Percentiles rank a stretch among this genome's conserved stretches.
Evolutionary conservation across 2,797 vertebrate species (phyloP).

Genomic region (Chelon auratus): DNA sequence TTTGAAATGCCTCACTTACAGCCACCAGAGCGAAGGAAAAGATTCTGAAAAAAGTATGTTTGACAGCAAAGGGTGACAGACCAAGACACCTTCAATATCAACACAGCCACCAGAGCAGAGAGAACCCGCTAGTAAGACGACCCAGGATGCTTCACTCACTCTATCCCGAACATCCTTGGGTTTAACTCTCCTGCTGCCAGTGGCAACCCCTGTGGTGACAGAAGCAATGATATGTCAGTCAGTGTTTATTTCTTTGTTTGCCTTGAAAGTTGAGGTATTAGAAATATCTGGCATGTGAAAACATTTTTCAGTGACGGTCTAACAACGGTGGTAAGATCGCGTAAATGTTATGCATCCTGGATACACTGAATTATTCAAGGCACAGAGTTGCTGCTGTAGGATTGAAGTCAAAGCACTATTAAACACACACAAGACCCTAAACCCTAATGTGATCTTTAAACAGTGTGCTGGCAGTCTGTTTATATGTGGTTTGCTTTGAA

Average conservation of each 20-base stretch:
- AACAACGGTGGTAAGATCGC: slow-evolving; percentile 30
- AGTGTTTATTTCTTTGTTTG: slow-evolving; percentile 39
- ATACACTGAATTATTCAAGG: slow-evolving; percentile 67
- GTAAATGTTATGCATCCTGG: slow-evolving; percentile 44
- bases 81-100: slow-evolving; percentile 33
- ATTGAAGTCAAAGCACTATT: slow-evolving; percentile 14
- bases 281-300: slow-evolving; percentile 21
- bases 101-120: slow-evolving; percentile 57
- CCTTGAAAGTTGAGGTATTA: slow-evolving; percentile 28
- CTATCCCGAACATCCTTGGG: slow-evolving; percentile 78
- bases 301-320: slow-evolving; percentile 33
- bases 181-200: slow-evolving; percentile 74
- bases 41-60: background rate
- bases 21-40: background rate
- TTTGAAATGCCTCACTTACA: background rate
- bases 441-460: slow-evolving; percentile 18
- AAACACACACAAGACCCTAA: slow-evolving; percentile 1
- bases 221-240: slow-evolving; percentile 78
- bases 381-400: slow-evolving; percentile 28
- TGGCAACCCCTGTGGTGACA: slow-evolving; percentile 78
- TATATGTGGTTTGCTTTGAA: slow-evolving; percentile 51
- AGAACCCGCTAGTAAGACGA: slow-evolving; percentile 43
- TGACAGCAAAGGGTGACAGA: slow-evolving; percentile 26
- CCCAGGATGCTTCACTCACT: slow-evolving; percentile 83
- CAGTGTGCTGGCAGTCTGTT: background rate